These are phyloP conservation scores for Anodontia alba DNA, from an alignment of 2,888 invertebrate species.

Conservation along the genomic window DNA sequence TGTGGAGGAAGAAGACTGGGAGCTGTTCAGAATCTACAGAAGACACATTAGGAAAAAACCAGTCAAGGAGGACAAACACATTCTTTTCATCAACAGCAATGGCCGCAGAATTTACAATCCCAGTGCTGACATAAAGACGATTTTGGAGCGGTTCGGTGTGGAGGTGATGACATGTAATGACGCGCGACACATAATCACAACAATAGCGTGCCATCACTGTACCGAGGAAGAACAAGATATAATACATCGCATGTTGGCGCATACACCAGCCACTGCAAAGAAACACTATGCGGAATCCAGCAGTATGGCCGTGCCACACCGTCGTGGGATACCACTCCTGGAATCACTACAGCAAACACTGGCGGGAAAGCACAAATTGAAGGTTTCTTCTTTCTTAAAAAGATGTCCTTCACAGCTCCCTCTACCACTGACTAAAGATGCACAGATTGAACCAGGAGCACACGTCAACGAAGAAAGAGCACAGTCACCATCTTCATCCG, in stretches of 20 bases:
- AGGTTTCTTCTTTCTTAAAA: background rate
- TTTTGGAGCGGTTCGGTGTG: background rate
- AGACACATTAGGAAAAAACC: background rate
- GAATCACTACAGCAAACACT: background rate
- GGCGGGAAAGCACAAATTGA: background rate
- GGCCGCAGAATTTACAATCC: background rate
- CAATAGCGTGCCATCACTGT: background rate
- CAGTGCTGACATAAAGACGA: background rate
- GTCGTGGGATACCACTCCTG: background rate
- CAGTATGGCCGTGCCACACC: background rate
- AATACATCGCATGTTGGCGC: background rate
- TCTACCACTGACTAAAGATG: background rate
- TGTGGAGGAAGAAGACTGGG: background rate
- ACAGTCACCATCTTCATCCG: background rate
- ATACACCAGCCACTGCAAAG: background rate
- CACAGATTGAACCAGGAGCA: background rate
- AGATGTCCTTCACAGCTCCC: background rate
- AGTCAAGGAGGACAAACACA: background rate
- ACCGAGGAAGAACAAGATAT: background rate
- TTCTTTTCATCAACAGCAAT: background rate
- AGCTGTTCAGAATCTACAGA: background rate
- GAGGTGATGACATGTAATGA: slow-evolving; percentile 4
- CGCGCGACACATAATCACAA: background rate
- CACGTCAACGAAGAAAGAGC: background rate
- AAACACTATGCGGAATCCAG: background rate